Conservation (phyloP, 2,113 vertebrate species). For the Urocitellus parryii region DNA sequence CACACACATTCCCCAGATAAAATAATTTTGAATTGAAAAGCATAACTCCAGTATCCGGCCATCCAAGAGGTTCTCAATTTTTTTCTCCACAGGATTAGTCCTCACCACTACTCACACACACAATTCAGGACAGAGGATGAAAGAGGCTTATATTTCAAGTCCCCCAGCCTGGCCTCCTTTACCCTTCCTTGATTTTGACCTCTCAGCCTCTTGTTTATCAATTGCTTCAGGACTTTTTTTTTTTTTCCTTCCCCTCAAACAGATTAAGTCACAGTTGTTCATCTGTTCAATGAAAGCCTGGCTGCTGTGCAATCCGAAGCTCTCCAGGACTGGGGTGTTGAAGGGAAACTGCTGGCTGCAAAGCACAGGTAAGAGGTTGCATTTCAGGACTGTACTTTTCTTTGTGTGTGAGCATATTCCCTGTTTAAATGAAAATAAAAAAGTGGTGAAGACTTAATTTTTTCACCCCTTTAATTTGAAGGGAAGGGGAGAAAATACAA, state of each 20-base stretch:
- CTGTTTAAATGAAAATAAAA: neutral
- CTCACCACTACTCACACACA: neutral
- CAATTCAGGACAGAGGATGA: neutral
- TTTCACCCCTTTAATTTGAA: conserved; percentile 11
- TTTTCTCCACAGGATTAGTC: conserved; percentile 45
- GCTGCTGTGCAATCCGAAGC: conserved; percentile 34
- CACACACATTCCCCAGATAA: neutral
- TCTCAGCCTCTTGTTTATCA: conserved; percentile 75
- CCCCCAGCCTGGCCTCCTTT: conserved; percentile 81
- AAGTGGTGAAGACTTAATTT: conserved; percentile 31
- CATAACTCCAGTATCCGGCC: neutral
- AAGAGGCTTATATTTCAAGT: conserved; percentile 52
- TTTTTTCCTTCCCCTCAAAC: neutral
- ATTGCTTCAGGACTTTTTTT: conserved; percentile 64
- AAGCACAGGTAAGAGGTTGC: conserved; percentile 71
- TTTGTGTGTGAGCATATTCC: conserved; percentile 7
- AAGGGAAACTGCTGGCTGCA: conserved; percentile 55
- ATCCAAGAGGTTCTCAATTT: neutral
- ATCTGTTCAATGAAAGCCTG: conserved; percentile 69
- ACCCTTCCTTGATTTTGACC: conserved; percentile 76
- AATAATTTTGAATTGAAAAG: conserved; percentile 42
- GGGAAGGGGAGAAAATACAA: neutral
- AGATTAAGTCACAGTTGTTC: conserved; percentile 77
- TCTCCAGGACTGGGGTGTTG: neutral
- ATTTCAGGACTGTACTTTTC: conserved; percentile 54